Conservation (phyloP, 2,113 vertebrate species). For the Rissa tridactyla region DNA sequence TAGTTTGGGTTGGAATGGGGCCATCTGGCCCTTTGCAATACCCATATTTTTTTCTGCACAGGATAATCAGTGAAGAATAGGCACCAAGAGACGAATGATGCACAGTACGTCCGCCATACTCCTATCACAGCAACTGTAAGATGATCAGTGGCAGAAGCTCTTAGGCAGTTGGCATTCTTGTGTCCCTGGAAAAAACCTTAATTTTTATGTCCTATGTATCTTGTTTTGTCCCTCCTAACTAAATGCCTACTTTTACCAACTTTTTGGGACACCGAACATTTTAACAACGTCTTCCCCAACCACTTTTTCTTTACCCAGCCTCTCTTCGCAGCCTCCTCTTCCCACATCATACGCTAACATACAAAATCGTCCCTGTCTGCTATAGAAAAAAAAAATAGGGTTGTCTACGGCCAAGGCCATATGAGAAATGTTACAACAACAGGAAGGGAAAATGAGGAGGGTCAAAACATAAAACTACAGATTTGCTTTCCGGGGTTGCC, state of each 20-base stretch:
- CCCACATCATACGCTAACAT: background rate
- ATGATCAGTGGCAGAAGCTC: background rate
- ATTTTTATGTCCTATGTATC: background rate
- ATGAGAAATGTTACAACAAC: background rate
- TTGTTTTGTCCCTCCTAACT: background rate
- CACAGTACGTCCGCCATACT: background rate
- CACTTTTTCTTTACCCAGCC: background rate
- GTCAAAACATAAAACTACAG: background rate
- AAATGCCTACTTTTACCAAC: background rate
- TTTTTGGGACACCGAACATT: background rate
- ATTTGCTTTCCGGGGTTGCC: background rate
- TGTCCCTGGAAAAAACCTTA: background rate
- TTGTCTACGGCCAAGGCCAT: background rate
- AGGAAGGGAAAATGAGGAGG: background rate
- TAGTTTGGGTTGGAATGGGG: background rate
- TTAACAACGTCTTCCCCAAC: background rate
- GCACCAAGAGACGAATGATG: background rate
- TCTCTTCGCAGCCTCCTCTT: background rate
- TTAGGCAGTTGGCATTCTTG: background rate
- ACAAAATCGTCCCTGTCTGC: background rate
- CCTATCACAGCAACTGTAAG: background rate
- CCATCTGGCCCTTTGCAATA: background rate
- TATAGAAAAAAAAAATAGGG: fast-evolving
- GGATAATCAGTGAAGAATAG: background rate
- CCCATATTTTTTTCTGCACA: background rate